Evolutionary conservation across 2,113 vertebrate genomes (phyloP).

Genomic region (Boulengeromyrus knoepffleri): DNA sequence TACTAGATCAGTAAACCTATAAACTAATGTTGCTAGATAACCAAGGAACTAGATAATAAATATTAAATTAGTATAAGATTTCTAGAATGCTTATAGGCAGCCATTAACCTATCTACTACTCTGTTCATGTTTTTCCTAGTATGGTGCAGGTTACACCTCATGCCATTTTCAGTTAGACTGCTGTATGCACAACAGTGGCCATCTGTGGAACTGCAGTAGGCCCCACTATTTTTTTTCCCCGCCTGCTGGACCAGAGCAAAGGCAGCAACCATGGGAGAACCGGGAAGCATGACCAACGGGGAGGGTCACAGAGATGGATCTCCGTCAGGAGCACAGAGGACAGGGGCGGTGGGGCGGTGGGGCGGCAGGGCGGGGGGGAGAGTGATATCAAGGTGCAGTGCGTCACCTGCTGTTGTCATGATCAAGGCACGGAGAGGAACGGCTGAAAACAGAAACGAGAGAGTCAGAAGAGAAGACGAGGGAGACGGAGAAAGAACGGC

Average conservation of each 20-base stretch:
- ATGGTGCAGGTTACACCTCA: background rate
- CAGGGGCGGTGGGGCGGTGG: conserved; percentile 1
- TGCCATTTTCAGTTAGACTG: background rate
- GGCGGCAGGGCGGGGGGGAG: background rate
- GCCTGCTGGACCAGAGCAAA: background rate
- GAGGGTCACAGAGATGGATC: conserved; percentile 37
- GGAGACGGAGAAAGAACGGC: background rate
- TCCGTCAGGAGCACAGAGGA: conserved; percentile 36
- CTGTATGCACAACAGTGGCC: background rate
- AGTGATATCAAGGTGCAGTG: conserved; percentile 62
- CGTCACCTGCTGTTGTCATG: conserved; percentile 98
- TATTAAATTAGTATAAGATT: background rate
- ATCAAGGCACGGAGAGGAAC: conserved; percentile 87
- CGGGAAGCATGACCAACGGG: conserved; percentile 60
- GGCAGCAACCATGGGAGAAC: conserved; percentile 2
- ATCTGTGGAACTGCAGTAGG: background rate
- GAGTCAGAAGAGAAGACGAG: conserved; percentile 45
- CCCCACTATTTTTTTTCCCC: background rate
- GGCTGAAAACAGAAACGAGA: conserved; percentile 80
- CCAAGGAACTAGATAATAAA: background rate
- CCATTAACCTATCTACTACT: background rate
- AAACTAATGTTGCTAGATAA: background rate
- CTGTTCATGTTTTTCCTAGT: background rate
- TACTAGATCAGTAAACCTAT: background rate
- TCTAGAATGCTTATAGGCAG: background rate